Base-by-base conservation (phyloP, 2,113 vertebrate genomes). In the Microtus richardsoni region DNA sequence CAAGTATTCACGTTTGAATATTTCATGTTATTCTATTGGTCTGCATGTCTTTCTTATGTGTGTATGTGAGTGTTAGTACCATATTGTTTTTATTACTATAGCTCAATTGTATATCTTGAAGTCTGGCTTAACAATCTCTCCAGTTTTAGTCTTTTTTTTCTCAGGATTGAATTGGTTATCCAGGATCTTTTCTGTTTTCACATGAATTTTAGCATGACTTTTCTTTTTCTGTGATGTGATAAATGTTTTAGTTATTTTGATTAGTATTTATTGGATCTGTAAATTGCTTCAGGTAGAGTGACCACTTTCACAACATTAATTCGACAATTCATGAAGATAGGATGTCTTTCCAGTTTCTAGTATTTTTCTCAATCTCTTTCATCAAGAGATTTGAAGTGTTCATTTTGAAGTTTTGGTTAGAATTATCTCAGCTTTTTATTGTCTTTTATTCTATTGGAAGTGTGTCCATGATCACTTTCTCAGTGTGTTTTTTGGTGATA, bases 1-100 rank as follows among this genome's bases (percentile, higher is more conserved):
- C 21, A 82, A 24, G 33, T 39, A 24, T 82, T 82, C 36, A 58
- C 4, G 21, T 58, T 21, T 82, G 21, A 11, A 4, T n/a, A 52
- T n/a, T n/a, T 10, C 17, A 80, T n/a, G 36, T n/a, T n/a, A 54
- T 24, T 26, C 36, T 11, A 82, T 39, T 13, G 1, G 36, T 39
- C 30, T 80, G 1, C 1, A 13, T n/a, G 5, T 8, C 0, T 58
- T 19, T 24, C 3, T 58, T 52, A 0, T 36, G 49, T 54, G 19
- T 54, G 17, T 24, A 5, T 54, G 0, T 54, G 49, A 13, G 19
- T 54, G 9, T 24, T 14, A 47, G 0, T 75, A 11, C 2, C 8
- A 52, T 52, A 36, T 36, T 52, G 17, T 21, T n/a, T 58, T n/a
- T 82, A 58, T 54, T 58, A n/a, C 19, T 13, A 39, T 36, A 58